phyloP scores from a whole-genome alignment of 2,888 invertebrate species.

The Eugnorisma glareosa region DNA sequence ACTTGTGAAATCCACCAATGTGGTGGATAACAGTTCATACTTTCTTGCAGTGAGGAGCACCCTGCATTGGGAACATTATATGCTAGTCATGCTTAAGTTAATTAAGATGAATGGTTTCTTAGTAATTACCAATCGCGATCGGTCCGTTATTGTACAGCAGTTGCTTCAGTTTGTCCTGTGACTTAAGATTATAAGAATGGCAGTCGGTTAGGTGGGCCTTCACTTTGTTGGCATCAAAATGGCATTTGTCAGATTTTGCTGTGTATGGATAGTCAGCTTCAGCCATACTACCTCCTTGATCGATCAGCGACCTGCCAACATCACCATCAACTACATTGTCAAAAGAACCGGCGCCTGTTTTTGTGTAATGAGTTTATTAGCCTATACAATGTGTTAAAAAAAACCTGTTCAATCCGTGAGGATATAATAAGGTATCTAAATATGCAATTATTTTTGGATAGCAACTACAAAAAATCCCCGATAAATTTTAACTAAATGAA shows the following conservation, averaged over 20 bases:
- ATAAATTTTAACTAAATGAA: no score
- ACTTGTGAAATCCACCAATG: no score
- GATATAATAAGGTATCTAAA: no score
- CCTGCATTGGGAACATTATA: neutral
- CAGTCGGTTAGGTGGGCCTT: constrained; percentile 25
- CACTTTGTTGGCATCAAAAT: constrained; percentile 31
- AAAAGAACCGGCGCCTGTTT: neutral
- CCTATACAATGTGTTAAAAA: no score
- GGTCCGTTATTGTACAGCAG: constrained; percentile 43
- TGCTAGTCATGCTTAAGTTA: neutral
- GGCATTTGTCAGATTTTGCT: neutral
- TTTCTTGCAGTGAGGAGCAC: no score
- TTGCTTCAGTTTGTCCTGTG: constrained; percentile 83
- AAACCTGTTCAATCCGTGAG: no score
- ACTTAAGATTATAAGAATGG: constrained; percentile 14
- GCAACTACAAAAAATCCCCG: no score
- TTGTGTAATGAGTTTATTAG: no score
- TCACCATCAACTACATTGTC: neutral
- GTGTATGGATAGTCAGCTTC: constrained; percentile 67
- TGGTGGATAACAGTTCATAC: no score
- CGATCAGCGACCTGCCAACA: constrained; percentile 37
- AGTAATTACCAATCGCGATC: constrained; percentile 34
- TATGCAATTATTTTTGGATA: no score
- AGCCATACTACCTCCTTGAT: constrained; percentile 48
- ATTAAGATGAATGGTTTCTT: neutral